Conservation (phyloP, 2,888 invertebrate species). For the Rhorus exstirpatorius region DNA sequence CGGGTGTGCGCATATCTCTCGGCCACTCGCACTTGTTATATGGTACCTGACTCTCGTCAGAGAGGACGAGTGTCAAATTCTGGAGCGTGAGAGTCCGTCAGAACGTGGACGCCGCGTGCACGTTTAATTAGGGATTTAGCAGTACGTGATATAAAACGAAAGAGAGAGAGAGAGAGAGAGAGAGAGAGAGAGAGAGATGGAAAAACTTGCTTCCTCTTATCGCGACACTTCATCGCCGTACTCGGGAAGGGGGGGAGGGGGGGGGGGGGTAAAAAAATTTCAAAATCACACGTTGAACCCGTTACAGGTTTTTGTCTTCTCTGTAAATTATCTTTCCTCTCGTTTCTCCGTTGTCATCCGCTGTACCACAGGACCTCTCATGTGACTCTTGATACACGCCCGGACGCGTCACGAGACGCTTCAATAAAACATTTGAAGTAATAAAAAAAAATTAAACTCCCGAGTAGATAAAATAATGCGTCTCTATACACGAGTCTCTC, state of each 20-base stretch:
- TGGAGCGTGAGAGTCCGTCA: constrained; percentile 81
- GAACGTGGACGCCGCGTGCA: constrained; percentile 54
- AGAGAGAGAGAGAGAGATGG: constrained; percentile 47
- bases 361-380: background rate
- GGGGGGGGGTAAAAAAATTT: constrained; percentile 41
- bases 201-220: constrained; percentile 69
- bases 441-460: constrained; percentile 25
- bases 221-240: constrained; percentile 55
- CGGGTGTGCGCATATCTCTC: constrained; percentile 8
- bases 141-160: constrained; percentile 14
- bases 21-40: constrained; percentile 45
- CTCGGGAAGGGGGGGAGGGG: too few species aligned
- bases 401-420: too few species aligned
- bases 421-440: constrained; percentile 55
- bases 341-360: constrained; percentile 1
- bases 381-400: too few species aligned
- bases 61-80: constrained; percentile 83
- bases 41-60: constrained; percentile 75
- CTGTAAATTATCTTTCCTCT: background rate
- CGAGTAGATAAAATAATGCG: constrained; percentile 41
- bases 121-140: constrained; percentile 72
- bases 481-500: constrained; percentile 24
- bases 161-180: constrained; percentile 57
- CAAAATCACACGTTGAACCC: constrained; percentile 51
- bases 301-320: constrained; percentile 17